These are phyloP conservation scores for Dinocampus coccinellae DNA, from an alignment of 2,888 invertebrate genomes.

Conservation along the genomic window DNA sequence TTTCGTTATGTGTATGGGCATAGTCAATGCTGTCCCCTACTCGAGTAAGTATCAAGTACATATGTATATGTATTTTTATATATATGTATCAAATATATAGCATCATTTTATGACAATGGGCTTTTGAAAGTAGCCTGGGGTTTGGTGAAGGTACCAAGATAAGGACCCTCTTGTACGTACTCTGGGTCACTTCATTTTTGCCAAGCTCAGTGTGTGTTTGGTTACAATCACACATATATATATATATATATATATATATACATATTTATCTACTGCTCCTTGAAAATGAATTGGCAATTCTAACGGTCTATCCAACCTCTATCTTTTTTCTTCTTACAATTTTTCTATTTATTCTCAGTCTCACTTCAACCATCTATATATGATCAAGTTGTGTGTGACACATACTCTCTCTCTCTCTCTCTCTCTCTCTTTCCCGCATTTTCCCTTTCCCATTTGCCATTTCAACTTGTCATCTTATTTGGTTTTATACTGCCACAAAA, in stretches of 20 bases:
- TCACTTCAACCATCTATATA: not conserved
- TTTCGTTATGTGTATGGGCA: slow-evolving; percentile 36
- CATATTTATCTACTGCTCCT: slow-evolving; percentile 3
- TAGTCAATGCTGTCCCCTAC: slow-evolving; percentile 38
- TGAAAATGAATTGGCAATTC: slow-evolving; percentile 29
- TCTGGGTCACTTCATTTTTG: slow-evolving; percentile 38
- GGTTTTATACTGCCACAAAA: not conserved
- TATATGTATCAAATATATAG: not conserved
- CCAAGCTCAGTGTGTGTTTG: slow-evolving; percentile 16
- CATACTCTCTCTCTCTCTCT: not conserved
- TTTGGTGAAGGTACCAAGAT: slow-evolving; percentile 6
- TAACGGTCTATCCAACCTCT: slow-evolving; percentile 3
- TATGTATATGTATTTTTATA: not conserved
- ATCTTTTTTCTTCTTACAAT: not conserved
- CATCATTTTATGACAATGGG: slow-evolving; percentile 35
- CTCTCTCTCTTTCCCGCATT: not conserved
- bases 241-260: not conserved
- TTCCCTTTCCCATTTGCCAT: not conserved
- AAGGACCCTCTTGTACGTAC: not conserved
- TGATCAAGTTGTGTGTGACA: not conserved
- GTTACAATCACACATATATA: not conserved
- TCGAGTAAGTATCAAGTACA: slow-evolving; percentile 41
- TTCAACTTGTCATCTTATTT: not conserved
- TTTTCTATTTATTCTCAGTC: not conserved
- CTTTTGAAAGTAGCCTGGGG: slow-evolving; percentile 23